These are phyloP conservation scores for Tachysurus fulvidraco DNA, from an alignment of 2,113 vertebrate genomes.

Conservation along the genomic window DNA sequence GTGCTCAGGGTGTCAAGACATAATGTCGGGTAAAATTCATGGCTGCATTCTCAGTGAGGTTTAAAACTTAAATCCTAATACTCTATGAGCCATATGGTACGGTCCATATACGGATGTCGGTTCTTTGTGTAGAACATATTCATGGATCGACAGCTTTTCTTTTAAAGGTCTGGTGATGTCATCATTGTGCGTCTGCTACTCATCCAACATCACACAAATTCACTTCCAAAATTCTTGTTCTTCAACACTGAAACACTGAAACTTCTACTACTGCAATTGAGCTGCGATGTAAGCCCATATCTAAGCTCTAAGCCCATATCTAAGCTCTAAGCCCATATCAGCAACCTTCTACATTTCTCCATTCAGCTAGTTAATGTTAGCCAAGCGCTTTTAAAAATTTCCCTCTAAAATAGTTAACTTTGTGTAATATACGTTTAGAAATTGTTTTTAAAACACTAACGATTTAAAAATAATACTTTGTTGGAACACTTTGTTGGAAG, in stretches of 20 bases:
- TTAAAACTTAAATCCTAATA: background rate
- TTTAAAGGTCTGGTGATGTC: background rate
- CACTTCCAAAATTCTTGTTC: background rate
- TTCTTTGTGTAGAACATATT: background rate
- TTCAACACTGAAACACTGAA: background rate
- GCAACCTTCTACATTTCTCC: background rate
- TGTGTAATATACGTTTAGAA: no score
- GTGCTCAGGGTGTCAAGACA: background rate
- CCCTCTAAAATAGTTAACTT: background rate
- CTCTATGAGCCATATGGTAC: background rate
- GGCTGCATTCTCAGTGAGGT: background rate
- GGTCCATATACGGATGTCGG: background rate
- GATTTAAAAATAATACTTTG: background rate
- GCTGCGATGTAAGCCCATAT: background rate
- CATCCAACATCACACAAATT: background rate
- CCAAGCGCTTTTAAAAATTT: background rate
- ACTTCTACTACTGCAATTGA: background rate
- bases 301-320: no score
- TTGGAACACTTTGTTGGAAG: background rate
- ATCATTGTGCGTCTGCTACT: background rate
- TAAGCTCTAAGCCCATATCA: background rate
- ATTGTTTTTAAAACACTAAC: background rate
- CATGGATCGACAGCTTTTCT: background rate
- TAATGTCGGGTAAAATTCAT: background rate
- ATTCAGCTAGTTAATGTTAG: background rate